Percentiles rank a stretch among this genome's conserved stretches.
Conservation (phyloP, 2,888 invertebrate species). For the Stictocephala bisonia region DNA sequence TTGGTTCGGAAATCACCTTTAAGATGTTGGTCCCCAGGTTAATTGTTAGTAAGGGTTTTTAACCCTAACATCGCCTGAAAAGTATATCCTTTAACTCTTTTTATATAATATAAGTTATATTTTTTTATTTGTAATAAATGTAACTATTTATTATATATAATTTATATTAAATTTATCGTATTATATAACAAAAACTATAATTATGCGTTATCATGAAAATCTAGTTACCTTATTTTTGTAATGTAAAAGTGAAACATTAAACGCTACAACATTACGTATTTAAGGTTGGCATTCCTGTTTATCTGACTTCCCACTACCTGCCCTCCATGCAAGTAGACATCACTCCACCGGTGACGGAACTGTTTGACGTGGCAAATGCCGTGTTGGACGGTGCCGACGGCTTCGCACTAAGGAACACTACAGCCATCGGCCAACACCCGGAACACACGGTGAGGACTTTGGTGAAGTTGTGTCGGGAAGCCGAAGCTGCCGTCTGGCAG, state of each 20-base stretch:
- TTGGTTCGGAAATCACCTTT: no score
- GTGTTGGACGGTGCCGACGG: constrained; percentile 79
- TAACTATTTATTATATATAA: no score
- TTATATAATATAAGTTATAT: no score
- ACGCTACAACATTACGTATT: not conserved
- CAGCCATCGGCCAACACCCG: constrained; percentile 74
- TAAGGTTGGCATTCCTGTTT: constrained; percentile 70
- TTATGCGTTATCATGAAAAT: not conserved
- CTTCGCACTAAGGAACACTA: constrained; percentile 77
- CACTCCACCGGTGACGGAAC: constrained; percentile 71
- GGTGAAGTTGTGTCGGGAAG: constrained; percentile 72
- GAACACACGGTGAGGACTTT: constrained; percentile 66
- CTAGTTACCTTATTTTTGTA: not conserved
- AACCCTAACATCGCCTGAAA: no score
- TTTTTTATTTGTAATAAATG: no score
- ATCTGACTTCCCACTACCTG: constrained; percentile 68
- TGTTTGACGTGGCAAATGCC: constrained; percentile 78
- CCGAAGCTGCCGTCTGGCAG: constrained; percentile 77
- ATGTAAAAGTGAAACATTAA: not conserved
- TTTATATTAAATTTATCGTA: no score
- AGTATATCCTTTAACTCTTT: no score
- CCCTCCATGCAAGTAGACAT: constrained; percentile 67
- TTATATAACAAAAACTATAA: no score
- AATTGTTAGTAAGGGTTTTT: no score
- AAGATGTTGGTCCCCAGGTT: no score